Conservation (phyloP, 92 coral and sea anemone species). For the Plumapathes pennacea region DNA sequence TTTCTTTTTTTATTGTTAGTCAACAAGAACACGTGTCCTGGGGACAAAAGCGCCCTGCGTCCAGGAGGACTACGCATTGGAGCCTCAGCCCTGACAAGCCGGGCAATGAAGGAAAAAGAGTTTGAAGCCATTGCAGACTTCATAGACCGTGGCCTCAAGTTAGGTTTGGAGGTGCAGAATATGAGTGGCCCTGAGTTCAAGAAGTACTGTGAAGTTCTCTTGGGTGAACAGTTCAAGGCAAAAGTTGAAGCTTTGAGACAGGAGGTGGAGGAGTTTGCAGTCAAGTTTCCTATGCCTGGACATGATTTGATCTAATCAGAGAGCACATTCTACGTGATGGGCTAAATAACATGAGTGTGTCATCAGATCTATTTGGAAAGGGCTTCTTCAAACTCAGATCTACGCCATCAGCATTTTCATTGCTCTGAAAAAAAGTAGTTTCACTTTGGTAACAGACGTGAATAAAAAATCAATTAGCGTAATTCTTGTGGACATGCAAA, state of each 20-base stretch:
- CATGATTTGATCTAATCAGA: constrained; percentile 60
- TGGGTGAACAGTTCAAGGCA: constrained; percentile 69
- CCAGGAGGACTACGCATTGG: constrained; percentile 99
- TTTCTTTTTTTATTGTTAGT: no score
- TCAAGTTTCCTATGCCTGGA: constrained; percentile 97
- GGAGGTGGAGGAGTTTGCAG: constrained; percentile 85
- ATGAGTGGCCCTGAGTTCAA: constrained; percentile 79
- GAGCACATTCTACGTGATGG: no score
- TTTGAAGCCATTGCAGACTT: constrained; percentile 90
- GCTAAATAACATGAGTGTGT: no score
- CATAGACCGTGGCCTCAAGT: constrained; percentile 85
- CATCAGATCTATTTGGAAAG: no score
- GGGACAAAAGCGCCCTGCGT: constrained; percentile 93
- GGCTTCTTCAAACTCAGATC: no score
- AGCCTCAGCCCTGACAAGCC: constrained; percentile 92
- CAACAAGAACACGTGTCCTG: constrained; percentile 97
- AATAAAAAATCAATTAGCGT: no score
- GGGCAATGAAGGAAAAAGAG: constrained; percentile 74
- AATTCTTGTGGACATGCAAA: no score
- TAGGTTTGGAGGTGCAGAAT: constrained; percentile 85
- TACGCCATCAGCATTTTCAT: no score
- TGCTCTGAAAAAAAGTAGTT: no score
- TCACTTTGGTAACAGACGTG: no score
- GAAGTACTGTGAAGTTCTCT: constrained; percentile 62
- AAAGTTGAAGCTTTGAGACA: constrained; percentile 59